Base-by-base conservation (phyloP, 2,888 invertebrate species). In the Eristalinus aeneus region DNA sequence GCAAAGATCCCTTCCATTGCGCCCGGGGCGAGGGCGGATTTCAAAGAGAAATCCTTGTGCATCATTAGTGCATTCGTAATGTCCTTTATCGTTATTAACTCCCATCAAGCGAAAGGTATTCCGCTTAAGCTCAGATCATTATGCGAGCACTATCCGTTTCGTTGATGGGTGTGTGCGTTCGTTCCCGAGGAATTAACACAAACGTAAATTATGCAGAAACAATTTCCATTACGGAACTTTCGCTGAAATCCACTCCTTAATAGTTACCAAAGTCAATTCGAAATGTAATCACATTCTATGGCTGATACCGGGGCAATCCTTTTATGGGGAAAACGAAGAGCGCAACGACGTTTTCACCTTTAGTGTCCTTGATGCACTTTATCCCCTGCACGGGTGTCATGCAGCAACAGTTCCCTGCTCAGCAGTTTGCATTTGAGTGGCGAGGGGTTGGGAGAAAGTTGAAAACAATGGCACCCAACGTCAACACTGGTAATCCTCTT, bases 291-390 rank as follows among this genome's bases (percentile, higher is more conserved):
- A 75, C 69, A 80, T 75, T 65, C 46, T 58, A 75, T 53, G 69
- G 46, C 34, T 69, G 56, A 46, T 58, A 56, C 73, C 31, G 46
- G 67, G 61, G 60, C 61, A 76, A 63, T 69, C 68, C 76, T 63
- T 68, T 76, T 31, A 69, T 10, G 23, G 27, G 27, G 60, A 39
- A 16, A 60, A 16, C 27, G 34, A 22, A n/a, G 5, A 23, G 36
- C 22, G 20, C 12, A 53, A 63, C 27, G 54, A 53, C 69, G 65
- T 46, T 75, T 75, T 81, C 75, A 81, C 80, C 80, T 81, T 75
- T 75, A 58, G 69, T 81, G 80, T 65, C 75, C 80, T 81, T 81
- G 80, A 71, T 80, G 74, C 74, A 80, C 56, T 68, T n/a, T 74
- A 63, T 74, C 56, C 67, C 31, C 39, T 20, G 54, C 53, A 32